A percentile compares a stretch with the other conserved stretches of the same genome.
These are phyloP conservation scores for Megathymus violae DNA, from an alignment of 1,140 invertebrate species.

Conservation along the genomic window DNA sequence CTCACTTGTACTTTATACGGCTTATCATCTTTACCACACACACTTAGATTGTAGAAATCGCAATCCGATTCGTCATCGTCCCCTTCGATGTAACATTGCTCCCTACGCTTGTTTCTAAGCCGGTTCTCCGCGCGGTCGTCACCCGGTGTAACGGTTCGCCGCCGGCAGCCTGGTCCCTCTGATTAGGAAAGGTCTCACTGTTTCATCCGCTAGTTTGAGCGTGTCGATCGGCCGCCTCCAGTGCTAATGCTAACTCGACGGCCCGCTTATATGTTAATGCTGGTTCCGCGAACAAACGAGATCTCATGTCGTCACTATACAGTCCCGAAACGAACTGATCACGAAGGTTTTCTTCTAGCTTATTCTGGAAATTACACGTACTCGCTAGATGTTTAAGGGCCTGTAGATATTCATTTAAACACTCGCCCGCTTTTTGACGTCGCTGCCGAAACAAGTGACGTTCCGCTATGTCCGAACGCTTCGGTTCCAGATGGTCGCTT, in stretches of 20 bases:
- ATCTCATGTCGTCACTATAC: slow-evolving; percentile 40
- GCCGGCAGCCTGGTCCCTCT: no score
- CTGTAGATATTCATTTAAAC: no score
- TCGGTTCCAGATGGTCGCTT: no score
- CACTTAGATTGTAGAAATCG: slow-evolving; percentile 10
- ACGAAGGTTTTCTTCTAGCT: slow-evolving; percentile 45
- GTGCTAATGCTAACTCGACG: slow-evolving; percentile 35
- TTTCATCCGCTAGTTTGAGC: slow-evolving; percentile 5
- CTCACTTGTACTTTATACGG: slow-evolving; percentile 11
- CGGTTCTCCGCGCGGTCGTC: neutral
- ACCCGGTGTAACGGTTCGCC: neutral
- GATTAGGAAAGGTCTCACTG: neutral
- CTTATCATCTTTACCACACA: slow-evolving; percentile 15
- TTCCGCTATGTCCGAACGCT: no score
- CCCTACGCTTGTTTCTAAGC: neutral
- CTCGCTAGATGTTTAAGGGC: slow-evolving; percentile 46
- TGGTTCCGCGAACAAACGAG: slow-evolving; percentile 36
- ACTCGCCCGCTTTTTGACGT: no score
- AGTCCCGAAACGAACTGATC: slow-evolving; percentile 44
- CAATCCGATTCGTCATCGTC: slow-evolving; percentile 7
- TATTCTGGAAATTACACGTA: slow-evolving; percentile 40
- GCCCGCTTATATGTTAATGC: slow-evolving; percentile 35
- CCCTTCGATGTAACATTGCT: slow-evolving; percentile 5
- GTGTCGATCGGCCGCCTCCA: slow-evolving; percentile 39
- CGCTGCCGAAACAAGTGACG: no score